Percentiles rank a stretch among this genome's conserved stretches.
Conservation (phyloP, 2,797 vertebrate genomes). For the Nannoperca australis region DNA sequence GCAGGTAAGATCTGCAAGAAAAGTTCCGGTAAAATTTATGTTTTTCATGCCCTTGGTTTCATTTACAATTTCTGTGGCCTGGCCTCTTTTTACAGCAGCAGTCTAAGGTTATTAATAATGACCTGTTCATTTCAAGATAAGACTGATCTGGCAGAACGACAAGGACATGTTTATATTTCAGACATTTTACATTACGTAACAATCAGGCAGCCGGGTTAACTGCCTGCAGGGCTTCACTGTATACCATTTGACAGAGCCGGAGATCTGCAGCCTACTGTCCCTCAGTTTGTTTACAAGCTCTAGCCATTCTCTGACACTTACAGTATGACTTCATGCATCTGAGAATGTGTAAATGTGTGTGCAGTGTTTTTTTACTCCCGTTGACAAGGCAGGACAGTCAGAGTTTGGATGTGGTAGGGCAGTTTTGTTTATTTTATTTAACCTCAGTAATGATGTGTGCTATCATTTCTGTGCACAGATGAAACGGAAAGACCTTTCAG, state of each 20-base stretch:
- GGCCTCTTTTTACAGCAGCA: background rate
- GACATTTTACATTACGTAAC: slow-evolving; percentile 10
- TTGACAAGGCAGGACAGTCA: slow-evolving; percentile 16
- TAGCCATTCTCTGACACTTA: slow-evolving; percentile 26
- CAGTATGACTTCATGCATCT: slow-evolving; percentile 26
- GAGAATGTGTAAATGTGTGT: slow-evolving; percentile 50
- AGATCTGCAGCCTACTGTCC: slow-evolving; percentile 26
- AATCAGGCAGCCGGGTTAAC: slow-evolving; percentile 11
- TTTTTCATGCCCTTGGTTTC: slow-evolving; percentile 23
- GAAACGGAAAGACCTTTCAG: slow-evolving; percentile 19
- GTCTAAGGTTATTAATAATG: slow-evolving; percentile 17
- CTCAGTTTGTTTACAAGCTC: slow-evolving; percentile 38
- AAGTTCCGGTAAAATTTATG: slow-evolving; percentile 22
- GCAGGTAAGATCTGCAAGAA: slow-evolving; percentile 41
- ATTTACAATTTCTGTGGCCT: background rate
- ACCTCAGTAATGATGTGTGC: slow-evolving; percentile 6
- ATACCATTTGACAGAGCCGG: slow-evolving; percentile 24
- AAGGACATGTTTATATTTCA: slow-evolving; percentile 25
- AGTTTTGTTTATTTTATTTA: slow-evolving; percentile 19
- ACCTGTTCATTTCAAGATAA: slow-evolving; percentile 28
- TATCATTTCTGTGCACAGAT: slow-evolving; percentile 13
- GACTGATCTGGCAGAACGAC: slow-evolving; percentile 5
- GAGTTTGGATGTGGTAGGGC: slow-evolving; percentile 1
- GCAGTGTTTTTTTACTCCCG: background rate
- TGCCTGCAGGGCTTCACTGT: slow-evolving; percentile 14